Conservation (phyloP, 2,888 invertebrate genomes). For the Ornithoptera alexandrae region DNA sequence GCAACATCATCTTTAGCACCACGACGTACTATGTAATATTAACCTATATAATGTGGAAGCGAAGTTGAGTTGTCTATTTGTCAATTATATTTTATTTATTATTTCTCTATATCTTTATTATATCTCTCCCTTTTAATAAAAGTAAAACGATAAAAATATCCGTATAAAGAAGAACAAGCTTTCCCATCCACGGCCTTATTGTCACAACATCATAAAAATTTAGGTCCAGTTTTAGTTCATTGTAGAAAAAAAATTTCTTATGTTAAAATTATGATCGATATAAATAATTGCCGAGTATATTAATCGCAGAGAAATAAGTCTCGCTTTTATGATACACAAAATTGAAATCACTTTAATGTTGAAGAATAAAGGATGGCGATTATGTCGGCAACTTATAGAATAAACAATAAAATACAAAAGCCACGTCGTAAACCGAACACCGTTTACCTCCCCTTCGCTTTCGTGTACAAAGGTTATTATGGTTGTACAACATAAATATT, state of each 20-base stretch:
- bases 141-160: too few species aligned
- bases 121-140: too few species aligned
- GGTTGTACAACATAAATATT: conserved; percentile 48
- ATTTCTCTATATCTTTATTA: too few species aligned
- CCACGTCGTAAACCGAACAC: conserved; percentile 43
- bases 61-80: neutral
- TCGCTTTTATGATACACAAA: neutral
- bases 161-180: too few species aligned
- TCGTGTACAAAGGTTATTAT: conserved; percentile 50
- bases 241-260: too few species aligned
- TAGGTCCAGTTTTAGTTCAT: too few species aligned
- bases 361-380: conserved; percentile 32
- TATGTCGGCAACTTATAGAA: conserved; percentile 34
- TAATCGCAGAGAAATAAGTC: neutral
- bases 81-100: too few species aligned
- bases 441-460: conserved; percentile 52
- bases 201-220: too few species aligned
- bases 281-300: neutral
- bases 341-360: conserved; percentile 29
- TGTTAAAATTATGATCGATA: neutral
- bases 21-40: neutral
- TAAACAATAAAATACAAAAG: conserved; percentile 45
- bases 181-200: too few species aligned
- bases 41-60: neutral
- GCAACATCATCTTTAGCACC: neutral